Evolutionary conservation across 2,888 invertebrate species (phyloP), one percentile per base, ranked within the genome.

Genomic region (Theretra japonica): DNA sequence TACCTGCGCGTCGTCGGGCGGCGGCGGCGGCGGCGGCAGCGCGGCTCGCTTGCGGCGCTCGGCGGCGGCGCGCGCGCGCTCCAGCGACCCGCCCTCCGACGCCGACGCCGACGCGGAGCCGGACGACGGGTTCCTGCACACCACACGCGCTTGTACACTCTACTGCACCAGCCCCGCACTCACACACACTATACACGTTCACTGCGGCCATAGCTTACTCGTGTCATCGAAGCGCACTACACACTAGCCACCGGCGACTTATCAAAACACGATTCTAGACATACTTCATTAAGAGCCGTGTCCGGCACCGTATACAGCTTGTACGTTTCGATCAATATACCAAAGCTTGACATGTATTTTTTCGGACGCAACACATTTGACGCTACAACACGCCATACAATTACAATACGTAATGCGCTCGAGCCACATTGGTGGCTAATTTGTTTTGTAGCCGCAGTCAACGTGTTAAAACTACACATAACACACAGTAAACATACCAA

Each of bases 81-180:
- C 98, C 91, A 98, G 94, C 77, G 97, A 98, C 73, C 98, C 98
- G 78, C 97, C 97, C 94, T 98, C 98, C 71, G 97, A 97, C 83
- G 85, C 97, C 83, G 97, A 96, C 87, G 97, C 94, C 74, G 97
- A 96, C 87, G 97, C 94, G 74, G 97, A 97, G 75, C 97, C 96
- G 74, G 97, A 96, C 88, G 97, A 97, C 78, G 97, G 97, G 95
- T 98, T 98, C 95, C 98, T 98, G 69, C 23, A 71, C 71, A 75
- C 75, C 23, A 72, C 71, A 75, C 75, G 79, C 75, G 74, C n/a
- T n/a, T 71, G 77, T 73, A 50, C 28, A 50, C 53, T 28, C 50
- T 21, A 58, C 17, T 15, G 11, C 15, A 4, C 19, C 8, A 60
- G 8, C n/a, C n/a, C 1, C 7, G 3, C 33, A 4, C 19, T 15